Conservation (phyloP, 2,797 vertebrate genomes). For the Apodemus agrarius region DNA sequence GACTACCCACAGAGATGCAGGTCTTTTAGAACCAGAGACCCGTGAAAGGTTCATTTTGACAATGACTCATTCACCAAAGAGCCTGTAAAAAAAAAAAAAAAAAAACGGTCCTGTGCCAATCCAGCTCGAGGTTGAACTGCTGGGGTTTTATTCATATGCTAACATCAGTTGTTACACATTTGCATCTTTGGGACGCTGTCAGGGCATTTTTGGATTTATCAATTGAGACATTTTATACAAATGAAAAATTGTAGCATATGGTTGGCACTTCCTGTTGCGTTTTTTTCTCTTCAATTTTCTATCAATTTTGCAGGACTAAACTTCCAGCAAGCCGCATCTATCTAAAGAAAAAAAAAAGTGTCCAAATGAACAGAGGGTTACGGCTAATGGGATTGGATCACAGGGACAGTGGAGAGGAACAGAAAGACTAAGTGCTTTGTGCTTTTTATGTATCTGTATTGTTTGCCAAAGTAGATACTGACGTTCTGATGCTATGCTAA, state of each 20-base stretch:
- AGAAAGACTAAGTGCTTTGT: neutral
- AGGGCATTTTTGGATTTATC: constrained; percentile 26
- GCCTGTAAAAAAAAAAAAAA: no score
- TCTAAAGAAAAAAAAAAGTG: constrained; percentile 3
- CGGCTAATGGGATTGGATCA: neutral
- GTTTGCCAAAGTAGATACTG: neutral
- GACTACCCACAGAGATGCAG: neutral
- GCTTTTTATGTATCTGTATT: neutral
- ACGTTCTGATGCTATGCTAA: neutral
- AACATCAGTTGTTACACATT: neutral
- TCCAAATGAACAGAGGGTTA: neutral
- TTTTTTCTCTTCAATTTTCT: neutral
- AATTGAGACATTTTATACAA: constrained; percentile 31
- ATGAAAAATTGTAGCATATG: constrained; percentile 34
- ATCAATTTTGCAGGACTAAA: constrained; percentile 28
- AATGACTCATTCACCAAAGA: neutral
- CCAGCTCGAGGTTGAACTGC: neutral
- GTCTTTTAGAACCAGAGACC: neutral
- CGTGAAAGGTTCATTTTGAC: neutral
- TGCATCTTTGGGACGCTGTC: neutral
- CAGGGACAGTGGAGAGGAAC: neutral
- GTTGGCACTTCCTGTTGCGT: neutral
- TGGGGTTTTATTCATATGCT: neutral
- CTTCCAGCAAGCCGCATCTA: neutral
- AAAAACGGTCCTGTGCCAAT: neutral